These are phyloP conservation scores for Drosophila pectinifera DNA, from an alignment of 1,140 invertebrate genomes.

Conservation along the genomic window DNA sequence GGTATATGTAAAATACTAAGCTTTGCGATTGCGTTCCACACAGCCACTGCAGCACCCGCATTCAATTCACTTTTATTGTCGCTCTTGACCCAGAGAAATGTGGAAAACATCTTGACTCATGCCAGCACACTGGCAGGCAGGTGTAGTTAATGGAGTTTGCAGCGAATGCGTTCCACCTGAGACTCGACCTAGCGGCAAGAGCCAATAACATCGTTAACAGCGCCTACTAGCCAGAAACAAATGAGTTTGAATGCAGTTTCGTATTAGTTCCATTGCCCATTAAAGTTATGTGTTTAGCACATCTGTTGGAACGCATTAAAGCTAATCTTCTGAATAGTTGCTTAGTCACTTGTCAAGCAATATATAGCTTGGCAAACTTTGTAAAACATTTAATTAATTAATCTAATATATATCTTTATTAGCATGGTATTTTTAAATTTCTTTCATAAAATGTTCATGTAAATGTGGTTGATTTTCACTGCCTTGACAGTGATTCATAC, in stretches of 20 bases:
- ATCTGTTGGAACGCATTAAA: not conserved
- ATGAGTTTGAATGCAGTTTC: conserved; percentile 2
- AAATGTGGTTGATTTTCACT: not conserved
- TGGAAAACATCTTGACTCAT: conserved; percentile 64
- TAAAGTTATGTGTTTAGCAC: not conserved
- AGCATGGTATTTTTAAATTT: not conserved
- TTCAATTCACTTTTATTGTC: conserved; percentile 44
- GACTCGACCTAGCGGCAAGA: conserved; percentile 3
- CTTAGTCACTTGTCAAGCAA: not conserved
- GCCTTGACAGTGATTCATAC: not conserved
- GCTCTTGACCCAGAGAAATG: conserved; percentile 75
- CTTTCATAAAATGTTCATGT: not conserved
- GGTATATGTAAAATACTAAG: not conserved
- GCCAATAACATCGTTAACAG: conserved; percentile 4
- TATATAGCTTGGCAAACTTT: not conserved
- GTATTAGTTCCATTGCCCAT: conserved; percentile 1
- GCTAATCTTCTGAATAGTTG: not conserved
- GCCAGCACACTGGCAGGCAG: not conserved
- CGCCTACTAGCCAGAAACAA: conserved; percentile 13
- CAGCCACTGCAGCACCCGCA: conserved; percentile 34
- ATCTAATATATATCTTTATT: not conserved
- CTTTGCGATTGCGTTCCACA: conserved; percentile 19
- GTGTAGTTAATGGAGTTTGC: conserved; percentile 12
- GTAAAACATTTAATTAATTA: not conserved
- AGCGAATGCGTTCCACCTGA: conserved; percentile 41